A percentile compares a stretch with the other conserved stretches of the same genome.
phyloP scores from a whole-genome alignment of 2,888 invertebrate genomes.

The Dermolepida albohirtum region DNA sequence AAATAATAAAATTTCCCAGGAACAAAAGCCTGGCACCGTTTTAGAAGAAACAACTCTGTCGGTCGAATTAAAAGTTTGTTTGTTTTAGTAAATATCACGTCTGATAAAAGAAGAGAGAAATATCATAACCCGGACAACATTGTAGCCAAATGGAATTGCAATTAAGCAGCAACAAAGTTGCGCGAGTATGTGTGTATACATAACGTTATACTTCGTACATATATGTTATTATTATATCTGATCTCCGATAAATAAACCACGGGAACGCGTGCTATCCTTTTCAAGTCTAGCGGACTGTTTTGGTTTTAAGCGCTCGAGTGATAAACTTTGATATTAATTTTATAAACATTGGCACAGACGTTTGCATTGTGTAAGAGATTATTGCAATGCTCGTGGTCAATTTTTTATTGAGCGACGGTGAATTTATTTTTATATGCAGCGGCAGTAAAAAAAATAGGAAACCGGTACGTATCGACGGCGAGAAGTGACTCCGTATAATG shows the following conservation, averaged over 20 bases:
- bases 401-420: conserved; percentile 28
- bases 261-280: conserved; percentile 43
- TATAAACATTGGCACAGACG: conserved; percentile 46
- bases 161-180: conserved; percentile 22
- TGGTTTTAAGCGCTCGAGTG: conserved; percentile 40
- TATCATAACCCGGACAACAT: conserved; percentile 9
- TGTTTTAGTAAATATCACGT: conserved; percentile 18
- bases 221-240: conserved; percentile 41
- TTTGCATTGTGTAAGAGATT: conserved; percentile 43
- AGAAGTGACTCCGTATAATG: background rate
- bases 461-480: conserved; percentile 1
- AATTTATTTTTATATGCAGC: conserved; percentile 29
- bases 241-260: conserved; percentile 40
- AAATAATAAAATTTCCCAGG: conserved; percentile 21
- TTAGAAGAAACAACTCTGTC: conserved; percentile 11
- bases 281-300: conserved; percentile 41
- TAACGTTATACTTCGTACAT: conserved; percentile 3
- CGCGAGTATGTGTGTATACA: conserved; percentile 14
- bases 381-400: conserved; percentile 37
- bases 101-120: conserved; percentile 10
- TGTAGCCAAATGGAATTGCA: conserved; percentile 24
- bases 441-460: conserved; percentile 9
- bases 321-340: conserved; percentile 44
- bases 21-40: conserved; percentile 7
- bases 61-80: conserved; percentile 19